Percentiles rank a stretch among this genome's conserved stretches.
phyloP scores from a whole-genome alignment of 2,113 vertebrate species.

The Podarcis raffonei region DNA sequence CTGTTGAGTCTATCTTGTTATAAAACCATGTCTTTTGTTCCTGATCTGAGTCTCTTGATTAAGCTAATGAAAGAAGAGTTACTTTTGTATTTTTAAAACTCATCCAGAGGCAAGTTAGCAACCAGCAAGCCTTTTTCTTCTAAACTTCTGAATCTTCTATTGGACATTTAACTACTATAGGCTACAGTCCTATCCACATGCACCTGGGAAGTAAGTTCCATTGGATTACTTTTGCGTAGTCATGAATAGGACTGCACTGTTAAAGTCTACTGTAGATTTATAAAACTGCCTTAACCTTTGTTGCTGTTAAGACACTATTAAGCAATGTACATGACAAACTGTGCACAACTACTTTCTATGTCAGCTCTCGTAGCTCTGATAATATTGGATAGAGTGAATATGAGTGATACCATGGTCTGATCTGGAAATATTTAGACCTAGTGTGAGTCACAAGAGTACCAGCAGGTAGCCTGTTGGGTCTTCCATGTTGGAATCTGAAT shows the following conservation, averaged over 20 bases:
- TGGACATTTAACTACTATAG: background rate
- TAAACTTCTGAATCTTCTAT: background rate
- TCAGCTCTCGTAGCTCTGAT: background rate
- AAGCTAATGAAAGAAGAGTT: background rate
- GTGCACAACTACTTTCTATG: background rate
- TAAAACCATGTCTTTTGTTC: background rate
- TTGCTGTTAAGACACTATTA: background rate
- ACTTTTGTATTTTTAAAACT: background rate
- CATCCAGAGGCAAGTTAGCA: background rate
- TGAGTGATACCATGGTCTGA: background rate
- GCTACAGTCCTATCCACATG: too few species aligned
- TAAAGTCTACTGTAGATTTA: background rate
- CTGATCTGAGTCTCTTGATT: background rate
- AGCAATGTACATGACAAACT: background rate
- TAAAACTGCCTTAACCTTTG: background rate
- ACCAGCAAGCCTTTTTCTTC: background rate
- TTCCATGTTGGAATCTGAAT: background rate
- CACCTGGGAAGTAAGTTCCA: too few species aligned
- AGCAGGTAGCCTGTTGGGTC: background rate
- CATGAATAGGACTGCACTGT: too few species aligned
- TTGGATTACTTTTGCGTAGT: too few species aligned
- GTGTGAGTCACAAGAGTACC: background rate
- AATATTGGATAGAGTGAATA: too few species aligned
- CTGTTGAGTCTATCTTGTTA: constrained; percentile 19
- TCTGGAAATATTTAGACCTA: background rate